Conservation (phyloP, 2,888 invertebrate species). For the Chelonus formosanus region DNA sequence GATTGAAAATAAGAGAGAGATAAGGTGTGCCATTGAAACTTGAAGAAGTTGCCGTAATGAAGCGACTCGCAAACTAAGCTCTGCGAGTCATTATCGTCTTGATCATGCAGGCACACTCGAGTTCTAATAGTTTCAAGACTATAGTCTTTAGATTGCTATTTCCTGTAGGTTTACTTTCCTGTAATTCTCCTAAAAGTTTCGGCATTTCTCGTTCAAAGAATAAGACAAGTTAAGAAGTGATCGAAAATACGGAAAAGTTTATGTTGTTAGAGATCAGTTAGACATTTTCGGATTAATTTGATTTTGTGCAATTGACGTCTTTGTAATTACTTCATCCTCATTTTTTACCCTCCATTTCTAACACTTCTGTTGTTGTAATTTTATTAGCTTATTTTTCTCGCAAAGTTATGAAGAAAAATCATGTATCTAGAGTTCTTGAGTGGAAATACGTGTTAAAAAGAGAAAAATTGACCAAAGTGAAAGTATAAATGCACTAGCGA, state of each 20-base stretch:
- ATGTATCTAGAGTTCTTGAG: too few species aligned
- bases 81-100: constrained; percentile 52
- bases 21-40: constrained; percentile 14
- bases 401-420: too few species aligned
- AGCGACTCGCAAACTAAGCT: constrained; percentile 10
- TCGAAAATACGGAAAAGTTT: constrained; percentile 6
- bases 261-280: constrained; percentile 6
- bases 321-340: too few species aligned
- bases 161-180: constrained; percentile 23
- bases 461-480: too few species aligned
- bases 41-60: constrained; percentile 19
- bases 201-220: constrained; percentile 5
- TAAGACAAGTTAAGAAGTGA: background rate
- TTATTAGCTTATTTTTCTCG: too few species aligned
- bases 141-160: constrained; percentile 25
- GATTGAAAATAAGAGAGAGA: background rate
- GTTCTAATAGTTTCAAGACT: constrained; percentile 22
- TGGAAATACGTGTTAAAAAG: too few species aligned
- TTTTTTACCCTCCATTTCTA: too few species aligned
- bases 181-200: constrained; percentile 24
- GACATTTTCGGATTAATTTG: background rate
- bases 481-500: too few species aligned
- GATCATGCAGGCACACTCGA: constrained; percentile 48
- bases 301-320: too few species aligned
- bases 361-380: too few species aligned